Evolutionary conservation across 1,140 invertebrate species (phyloP).

Genomic region (Bombyx mandarina): DNA sequence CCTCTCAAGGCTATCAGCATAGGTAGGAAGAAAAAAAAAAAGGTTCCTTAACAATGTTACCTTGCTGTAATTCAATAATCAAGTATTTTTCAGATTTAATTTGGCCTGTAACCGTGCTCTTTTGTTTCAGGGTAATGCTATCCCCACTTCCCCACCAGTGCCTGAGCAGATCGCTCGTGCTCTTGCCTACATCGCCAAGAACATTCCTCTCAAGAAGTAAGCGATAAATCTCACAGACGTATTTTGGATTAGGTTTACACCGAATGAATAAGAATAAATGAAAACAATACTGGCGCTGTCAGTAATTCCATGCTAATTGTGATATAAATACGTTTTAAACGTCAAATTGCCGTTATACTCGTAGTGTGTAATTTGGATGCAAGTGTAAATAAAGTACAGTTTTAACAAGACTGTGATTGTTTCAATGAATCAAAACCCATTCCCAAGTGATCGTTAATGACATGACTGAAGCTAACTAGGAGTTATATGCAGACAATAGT

Average conservation of each 20-base stretch:
- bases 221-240: slow-evolving; percentile 8
- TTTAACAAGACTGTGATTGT: not conserved
- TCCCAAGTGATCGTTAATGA: too few relatives aligned
- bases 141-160: slow-evolving; percentile 64
- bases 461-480: too few relatives aligned
- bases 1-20: too few relatives aligned
- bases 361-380: slow-evolving; percentile 4
- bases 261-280: not conserved
- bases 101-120: too few relatives aligned
- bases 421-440: too few relatives aligned
- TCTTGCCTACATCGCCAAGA: slow-evolving; percentile 49
- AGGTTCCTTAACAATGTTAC: too few relatives aligned
- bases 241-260: slow-evolving; percentile 10
- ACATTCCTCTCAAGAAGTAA: slow-evolving; percentile 15
- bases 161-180: slow-evolving; percentile 61
- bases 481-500: too few relatives aligned
- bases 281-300: not conserved
- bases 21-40: too few relatives aligned
- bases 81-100: too few relatives aligned
- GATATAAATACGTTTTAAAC: not conserved
- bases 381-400: slow-evolving; percentile 10
- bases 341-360: slow-evolving; percentile 3
- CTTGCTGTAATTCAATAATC: too few relatives aligned
- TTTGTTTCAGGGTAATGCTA: slow-evolving; percentile 48
- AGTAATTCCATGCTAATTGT: slow-evolving; percentile 3